A percentile compares a stretch with the other conserved stretches of the same genome.
Conservation (phyloP, 1,140 invertebrate species). For the Varroa destructor region DNA sequence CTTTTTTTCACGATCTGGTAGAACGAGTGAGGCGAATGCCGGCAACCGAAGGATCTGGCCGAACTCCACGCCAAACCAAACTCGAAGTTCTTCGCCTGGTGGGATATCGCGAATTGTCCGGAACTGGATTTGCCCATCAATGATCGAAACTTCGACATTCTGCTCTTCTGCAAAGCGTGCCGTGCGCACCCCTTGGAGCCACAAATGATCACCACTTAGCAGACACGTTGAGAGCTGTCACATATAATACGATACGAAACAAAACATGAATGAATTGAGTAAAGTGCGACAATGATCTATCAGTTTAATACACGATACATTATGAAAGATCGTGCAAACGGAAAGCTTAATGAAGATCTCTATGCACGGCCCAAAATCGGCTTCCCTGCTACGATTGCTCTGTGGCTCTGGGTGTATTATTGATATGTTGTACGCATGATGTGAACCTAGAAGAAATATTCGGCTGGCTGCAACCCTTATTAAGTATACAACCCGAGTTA, state of each 20-base stretch:
- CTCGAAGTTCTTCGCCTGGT: constrained; percentile 39
- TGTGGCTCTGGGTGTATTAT: too few relatives aligned
- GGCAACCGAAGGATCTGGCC: constrained; percentile 39
- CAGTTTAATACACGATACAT: not conserved
- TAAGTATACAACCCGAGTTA: too few relatives aligned
- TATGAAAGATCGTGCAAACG: not conserved
- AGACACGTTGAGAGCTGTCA: constrained; percentile 22
- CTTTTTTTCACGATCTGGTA: constrained; percentile 34
- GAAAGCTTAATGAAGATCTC: not conserved
- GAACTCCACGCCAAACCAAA: constrained; percentile 44
- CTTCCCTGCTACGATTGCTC: not conserved
- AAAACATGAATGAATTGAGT: too few relatives aligned
- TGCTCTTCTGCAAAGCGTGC: constrained; percentile 42
- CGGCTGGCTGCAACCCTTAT: too few relatives aligned
- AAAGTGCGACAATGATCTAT: too few relatives aligned
- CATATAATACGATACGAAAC: not conserved
- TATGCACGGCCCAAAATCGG: constrained; percentile 1
- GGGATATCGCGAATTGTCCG: constrained; percentile 39
- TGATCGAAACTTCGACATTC: constrained; percentile 42
- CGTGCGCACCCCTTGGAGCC: constrained; percentile 34
- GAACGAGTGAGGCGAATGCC: constrained; percentile 33
- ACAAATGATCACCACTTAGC: constrained; percentile 2
- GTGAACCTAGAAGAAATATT: too few relatives aligned
- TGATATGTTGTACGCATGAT: too few relatives aligned
- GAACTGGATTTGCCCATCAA: constrained; percentile 41